Percentiles rank a stretch among this genome's conserved stretches.
Evolutionary conservation across 2,888 invertebrate species (phyloP).

Genomic region (Thymelicus acteon): DNA sequence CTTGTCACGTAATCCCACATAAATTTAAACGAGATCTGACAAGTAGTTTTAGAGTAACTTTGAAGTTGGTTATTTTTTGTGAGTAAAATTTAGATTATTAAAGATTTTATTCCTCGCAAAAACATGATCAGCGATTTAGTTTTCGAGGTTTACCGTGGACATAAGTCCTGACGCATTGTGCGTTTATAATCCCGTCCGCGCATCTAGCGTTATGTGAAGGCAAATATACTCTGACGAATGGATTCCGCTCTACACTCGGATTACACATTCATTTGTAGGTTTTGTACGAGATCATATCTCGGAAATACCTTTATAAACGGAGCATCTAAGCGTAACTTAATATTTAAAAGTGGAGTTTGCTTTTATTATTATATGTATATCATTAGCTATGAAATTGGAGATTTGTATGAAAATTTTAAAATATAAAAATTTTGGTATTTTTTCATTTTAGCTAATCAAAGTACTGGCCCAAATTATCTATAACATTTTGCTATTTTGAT

Average conservation of each 20-base stretch:
- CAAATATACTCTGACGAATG: constrained; percentile 28
- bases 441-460: too few species aligned
- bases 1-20: too few species aligned
- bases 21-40: too few species aligned
- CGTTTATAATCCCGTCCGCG: constrained; percentile 10
- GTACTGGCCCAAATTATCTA: too few species aligned
- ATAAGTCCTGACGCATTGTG: constrained; percentile 2
- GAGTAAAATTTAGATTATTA: too few species aligned
- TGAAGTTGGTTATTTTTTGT: too few species aligned
- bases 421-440: too few species aligned
- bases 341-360: constrained; percentile 9
- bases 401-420: too few species aligned
- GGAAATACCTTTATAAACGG: constrained; percentile 49
- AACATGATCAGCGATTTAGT: neutral
- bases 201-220: neutral
- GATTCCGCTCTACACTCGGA: constrained; percentile 67
- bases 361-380: neutral
- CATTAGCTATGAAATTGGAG: too few species aligned
- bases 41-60: too few species aligned
- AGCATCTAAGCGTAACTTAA: constrained; percentile 9
- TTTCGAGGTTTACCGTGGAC: neutral
- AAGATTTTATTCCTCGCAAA: neutral
- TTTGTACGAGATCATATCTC: constrained; percentile 62
- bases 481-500: too few species aligned
- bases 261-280: constrained; percentile 69